Base-by-base conservation (phyloP, 2,888 invertebrate species). In the Hedychridium roseum region DNA sequence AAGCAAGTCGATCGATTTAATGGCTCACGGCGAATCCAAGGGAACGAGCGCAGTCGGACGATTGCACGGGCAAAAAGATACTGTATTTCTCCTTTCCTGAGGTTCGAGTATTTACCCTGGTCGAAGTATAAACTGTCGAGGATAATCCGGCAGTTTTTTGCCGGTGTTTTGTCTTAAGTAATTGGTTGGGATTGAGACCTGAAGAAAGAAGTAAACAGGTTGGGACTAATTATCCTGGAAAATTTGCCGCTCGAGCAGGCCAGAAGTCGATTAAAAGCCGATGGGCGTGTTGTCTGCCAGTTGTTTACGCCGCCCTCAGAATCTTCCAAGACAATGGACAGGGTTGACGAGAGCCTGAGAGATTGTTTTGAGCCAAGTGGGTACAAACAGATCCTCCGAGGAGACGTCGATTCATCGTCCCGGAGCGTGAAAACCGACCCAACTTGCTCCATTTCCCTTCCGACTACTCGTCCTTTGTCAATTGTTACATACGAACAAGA, bases 311-410 rank as follows among this genome's bases (percentile, higher is more conserved):
- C 41, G 31, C 6, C 36, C 47, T 21, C 43, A 20, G 38, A 46
- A 55, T 44, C 34, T 42, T 39, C 39, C 52, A 50, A 68, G 57
- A 68, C 64, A 66, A 67, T 64, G 50, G 43, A 28, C 49, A 34
- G 43, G 54, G 42, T 54, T 57, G 51, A 64, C 52, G 50, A 61
- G 53, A 59, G 49, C 35, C 48, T 56, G 50, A 54, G n/a, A n/a
- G 49, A 60, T 54, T 66, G 65, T 68, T 69, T 66, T 58, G 58
- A 57, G 44, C 44, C 36, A 55, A 54, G 47, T 38, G 47, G n/a
- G 46, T 49, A 43, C 40, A 64, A 59, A 65, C 53, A 46, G 49
- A 51, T 47, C 42, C 16, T 43, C 32, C 44, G n/a, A n/a, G n/a
- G n/a, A n/a, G n/a, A n/a, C n/a, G n/a, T n/a, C n/a, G n/a, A n/a